Base-by-base conservation (phyloP, 2,113 vertebrate genomes). In the Andinoacara biseriatus region DNA sequence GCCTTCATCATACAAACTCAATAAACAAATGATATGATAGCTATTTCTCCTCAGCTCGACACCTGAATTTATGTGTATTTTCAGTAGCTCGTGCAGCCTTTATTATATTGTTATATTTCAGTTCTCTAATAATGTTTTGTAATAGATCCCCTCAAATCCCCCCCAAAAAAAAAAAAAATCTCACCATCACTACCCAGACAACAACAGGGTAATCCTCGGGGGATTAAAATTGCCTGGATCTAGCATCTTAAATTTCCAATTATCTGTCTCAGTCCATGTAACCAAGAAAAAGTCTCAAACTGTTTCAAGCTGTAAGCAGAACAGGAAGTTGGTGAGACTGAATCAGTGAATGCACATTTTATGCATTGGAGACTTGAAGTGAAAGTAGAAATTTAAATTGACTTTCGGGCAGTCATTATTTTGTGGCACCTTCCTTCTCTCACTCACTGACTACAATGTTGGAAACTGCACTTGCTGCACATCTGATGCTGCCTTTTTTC, bases 321-420 rank as follows among this genome's bases (percentile, higher is more conserved):
- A 61, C 22, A 26, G 69, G n/a, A 72, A 58, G 52, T 72, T 74
- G 43, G 65, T n/a, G 7, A 80, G 56, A 58, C 72, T 54, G 33
- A 83, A 31, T 85, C 46, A 81, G 80, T 92, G 58, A 78, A 78
- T 59, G 46, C 46, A 58, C 83, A 80, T 85, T 92, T 88, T 87
- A 89, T 81, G 78, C 90, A 83, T 40, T 17, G 6, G 15, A 86
- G 83, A 58, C 59, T 76, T 76, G 58, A 69, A 74, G 54, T 58
- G 62, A 87, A 83, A 81, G 82, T 80, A 72, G 69, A 90, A 85
- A 89, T 74, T 79, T 57, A 90, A 88, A 92, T 87, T 80, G 78
- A 81, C 59, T 86, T 82, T 81, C 20, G 61, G 83, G 76, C 72
- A 72, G 57, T 84, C 69, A 82, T 85, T 87, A 76, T 86, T 75